Conservation (phyloP, 92 coral and sea anemone genomes). For the Porites cylindrica region DNA sequence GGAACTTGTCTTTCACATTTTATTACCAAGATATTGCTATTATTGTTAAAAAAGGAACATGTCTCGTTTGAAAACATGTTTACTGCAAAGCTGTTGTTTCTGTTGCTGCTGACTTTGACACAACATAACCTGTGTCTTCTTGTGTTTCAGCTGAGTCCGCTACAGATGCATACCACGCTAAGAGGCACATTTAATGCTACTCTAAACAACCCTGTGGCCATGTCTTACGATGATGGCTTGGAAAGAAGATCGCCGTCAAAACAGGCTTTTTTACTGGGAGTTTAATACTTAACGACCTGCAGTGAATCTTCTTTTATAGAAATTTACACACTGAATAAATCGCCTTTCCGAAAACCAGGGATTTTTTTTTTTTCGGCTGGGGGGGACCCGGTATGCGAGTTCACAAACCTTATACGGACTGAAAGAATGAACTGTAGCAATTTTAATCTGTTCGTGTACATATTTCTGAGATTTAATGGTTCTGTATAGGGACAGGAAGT, state of each 20-base stretch:
- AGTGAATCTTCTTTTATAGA: neutral
- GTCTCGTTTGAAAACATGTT: too few relatives aligned
- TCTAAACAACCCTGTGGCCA: constrained; percentile 87
- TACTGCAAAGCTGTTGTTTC: too few relatives aligned
- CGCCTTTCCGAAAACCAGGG: neutral
- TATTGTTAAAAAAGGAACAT: too few relatives aligned
- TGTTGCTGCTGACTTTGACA: too few relatives aligned
- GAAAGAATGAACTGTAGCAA: neutral
- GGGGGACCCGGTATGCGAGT: too few relatives aligned
- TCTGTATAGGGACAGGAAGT: neutral
- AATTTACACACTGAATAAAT: neutral
- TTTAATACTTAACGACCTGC: constrained; percentile 6
- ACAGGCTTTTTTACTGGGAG: constrained; percentile 87
- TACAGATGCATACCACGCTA: constrained; percentile 87
- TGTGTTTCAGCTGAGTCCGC: constrained; percentile 84
- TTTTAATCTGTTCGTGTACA: constrained; percentile 4
- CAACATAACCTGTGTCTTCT: neutral
- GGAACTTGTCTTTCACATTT: too few relatives aligned
- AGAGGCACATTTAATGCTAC: constrained; percentile 97
- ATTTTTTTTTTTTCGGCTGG: too few relatives aligned
- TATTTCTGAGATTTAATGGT: neutral
- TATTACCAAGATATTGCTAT: too few relatives aligned
- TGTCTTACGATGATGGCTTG: constrained; percentile 75
- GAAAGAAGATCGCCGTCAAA: constrained; percentile 89
- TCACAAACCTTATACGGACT: neutral